Evolutionary conservation across 2,888 invertebrate genomes (phyloP), one percentile per base, ranked within the genome.

Genomic region (Drosophila pegasa): DNA sequence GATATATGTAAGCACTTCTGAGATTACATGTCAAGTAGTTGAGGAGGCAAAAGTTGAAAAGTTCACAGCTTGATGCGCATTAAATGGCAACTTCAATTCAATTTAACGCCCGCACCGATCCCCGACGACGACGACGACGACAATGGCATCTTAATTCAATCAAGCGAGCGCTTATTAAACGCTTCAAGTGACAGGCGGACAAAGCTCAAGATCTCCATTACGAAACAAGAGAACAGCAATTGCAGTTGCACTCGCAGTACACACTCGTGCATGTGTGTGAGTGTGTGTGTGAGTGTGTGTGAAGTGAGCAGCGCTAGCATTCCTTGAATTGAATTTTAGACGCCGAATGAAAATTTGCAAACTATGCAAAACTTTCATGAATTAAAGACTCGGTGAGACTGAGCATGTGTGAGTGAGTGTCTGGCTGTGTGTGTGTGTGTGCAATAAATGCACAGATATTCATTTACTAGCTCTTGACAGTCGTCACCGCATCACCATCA

Each of bases 101-200:
- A 87, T 85, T 85, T 78, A 64, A 55, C 43, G 31, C 54, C 58
- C 37, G 43, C 60, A 62, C 38, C 31, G 56, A 79, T 69, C 78
- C 54, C 41, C 68, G 37, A 47, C 50, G 37, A 37, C 56, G 60
- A 60, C 74, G 27, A 35, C 41, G 68, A 60, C 20, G 43, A 79
- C 80, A 77, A 70, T 69, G 59, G 55, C 69, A 68, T 68, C 80
- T 87, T 83, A 85, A 83, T 87, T 87, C 79, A 83, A 83, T 83
- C 85, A 83, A 84, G 80, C 60, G 69, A 72, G 68, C 67, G 81
- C 87, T 87, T 83, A 83, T 83, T 83, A 87, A 86, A 83, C 65
- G 76, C 43, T 70, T 76, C 50, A 83, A 82, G 82, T 84, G 82
- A 84, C 81, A 82, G 81, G 52, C 60, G 69, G 77, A 74, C 67